Evolutionary conservation across 2,113 vertebrate genomes (phyloP), one percentile per base, ranked within the genome.

Genomic region (Accipiter cooperii): DNA sequence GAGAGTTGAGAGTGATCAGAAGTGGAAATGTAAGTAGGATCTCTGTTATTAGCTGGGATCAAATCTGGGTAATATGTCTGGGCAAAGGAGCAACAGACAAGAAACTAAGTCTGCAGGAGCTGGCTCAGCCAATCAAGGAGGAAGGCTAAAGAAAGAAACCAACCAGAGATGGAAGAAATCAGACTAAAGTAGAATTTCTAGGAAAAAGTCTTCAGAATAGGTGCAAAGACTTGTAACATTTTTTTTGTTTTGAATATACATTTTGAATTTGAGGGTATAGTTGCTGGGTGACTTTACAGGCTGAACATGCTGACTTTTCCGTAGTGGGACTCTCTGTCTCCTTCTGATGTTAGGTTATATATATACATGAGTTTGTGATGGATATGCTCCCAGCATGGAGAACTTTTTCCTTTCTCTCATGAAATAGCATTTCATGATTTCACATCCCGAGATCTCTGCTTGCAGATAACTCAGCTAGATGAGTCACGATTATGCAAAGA

Each of bases 401-500:
- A 79, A 14, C 2, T 66, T 47, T 19, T 55, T 51, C 52, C 66
- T 65, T 74, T n/a, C 58, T 46, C 63, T n/a, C 10, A 1, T 4
- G 14, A 52, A 77, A 46, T 3, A 82, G 10, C 33, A 84, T 17
- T 85, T 81, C 60, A 6, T 29, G 47, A 25, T 61, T 84, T 54
- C 65, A 26, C 61, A 63, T 66, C 85, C 34, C 1, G 1, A n/a
- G 49, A 54, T 84, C 18, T 55, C 36, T 74, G 34, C 75, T 42
- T 34, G 33, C 71, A 81, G 85, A 76, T 61, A 76, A 3, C 66
- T 83, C 71, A 46, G 28, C 69, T 33, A 76, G 63, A 89, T 79
- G 80, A 95, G 73, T 97, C 92, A 94, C 6, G 16, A 87, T 82
- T 94, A 95, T 95, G 90, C 89, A 93, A 87, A 93, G 90, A 84